Percentiles rank a stretch among this genome's conserved stretches.
Conservation (phyloP, 2,113 vertebrate species). For the Macaca mulatta region DNA sequence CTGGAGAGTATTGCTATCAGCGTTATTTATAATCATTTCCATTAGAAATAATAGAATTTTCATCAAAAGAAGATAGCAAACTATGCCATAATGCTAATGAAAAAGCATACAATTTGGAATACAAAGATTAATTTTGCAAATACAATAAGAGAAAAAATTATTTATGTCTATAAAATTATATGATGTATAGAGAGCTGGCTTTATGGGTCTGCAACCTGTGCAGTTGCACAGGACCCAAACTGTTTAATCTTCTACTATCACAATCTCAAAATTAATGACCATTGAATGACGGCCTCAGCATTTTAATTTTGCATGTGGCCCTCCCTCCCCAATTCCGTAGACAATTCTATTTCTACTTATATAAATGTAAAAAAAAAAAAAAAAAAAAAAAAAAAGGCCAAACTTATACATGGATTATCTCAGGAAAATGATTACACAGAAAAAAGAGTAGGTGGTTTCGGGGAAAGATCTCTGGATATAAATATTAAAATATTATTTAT, state of each 20-base stretch:
- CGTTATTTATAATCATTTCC: background rate
- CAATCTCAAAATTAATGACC: background rate
- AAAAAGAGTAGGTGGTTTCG: background rate
- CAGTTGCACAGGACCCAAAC: rapidly evolving
- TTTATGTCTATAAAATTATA: background rate
- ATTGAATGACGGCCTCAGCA: background rate
- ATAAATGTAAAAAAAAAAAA: too few relatives aligned
- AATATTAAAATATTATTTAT: background rate
- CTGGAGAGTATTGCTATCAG: background rate
- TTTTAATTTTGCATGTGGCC: background rate
- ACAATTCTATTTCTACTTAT: background rate
- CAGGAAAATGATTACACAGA: background rate
- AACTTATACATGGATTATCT: background rate
- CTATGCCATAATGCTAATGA: background rate
- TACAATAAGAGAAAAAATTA: background rate
- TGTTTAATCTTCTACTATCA: background rate
- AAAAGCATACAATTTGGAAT: background rate
- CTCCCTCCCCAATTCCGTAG: background rate
- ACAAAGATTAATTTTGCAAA: background rate
- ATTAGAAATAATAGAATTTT: background rate
- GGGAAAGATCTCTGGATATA: background rate
- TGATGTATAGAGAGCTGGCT: background rate
- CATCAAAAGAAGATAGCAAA: background rate
- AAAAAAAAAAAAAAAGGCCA: too few relatives aligned
- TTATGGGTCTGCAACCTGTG: background rate